Evolutionary conservation across 2,113 vertebrate species (phyloP), one percentile per base, ranked within the genome.

Genomic region (Cavia porcellus): DNA sequence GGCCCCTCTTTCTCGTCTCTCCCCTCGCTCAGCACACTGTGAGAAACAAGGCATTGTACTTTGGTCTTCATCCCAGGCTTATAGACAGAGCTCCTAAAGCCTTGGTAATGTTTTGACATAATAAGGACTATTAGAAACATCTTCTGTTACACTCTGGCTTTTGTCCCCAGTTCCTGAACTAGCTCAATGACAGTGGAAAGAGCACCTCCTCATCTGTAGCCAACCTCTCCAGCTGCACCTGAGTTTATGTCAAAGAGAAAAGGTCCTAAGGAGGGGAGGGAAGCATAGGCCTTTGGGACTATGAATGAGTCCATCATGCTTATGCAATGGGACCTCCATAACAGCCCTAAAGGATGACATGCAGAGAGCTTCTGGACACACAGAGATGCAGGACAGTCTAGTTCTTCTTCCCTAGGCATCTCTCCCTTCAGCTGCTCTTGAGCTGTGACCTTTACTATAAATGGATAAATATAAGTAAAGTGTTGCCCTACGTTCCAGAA

Each of bases 321-420:
- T 42, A 8, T 0, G 25, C 59, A 30, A 11, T 4, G 3, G 35
- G 25, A 45, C 77, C 25, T 82, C 32, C 2, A 2, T 9, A 50
- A 22, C 42, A 30, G 5, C 72, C 68, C 42, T 24, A 57, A 89
- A 57, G 25, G 64, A 38, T 2, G 15, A 17, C 2, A 8, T 17
- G 17, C 38, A 3, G 30, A 19, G 64, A 57, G 62, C 8, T 14
- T 70, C 68, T 35, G 55, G 17, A 28, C 35, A 9, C n/a, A 4
- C 1, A 2, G n/a, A 13, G 6, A 3, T 11, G 22, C 47, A 19
- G 19, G n/a, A 8, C 4, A 3, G 17, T 19, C 55, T 11, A 9
- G 57, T 57, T 66, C 84, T 25, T 3, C 84, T 42, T 20, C 47
- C 55, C 9, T 42, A 28, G 7, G 28, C 28, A 5, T 35, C 20